Evolutionary conservation across 2,113 vertebrate genomes (phyloP).

Genomic region (Himantopus leucocephalus): DNA sequence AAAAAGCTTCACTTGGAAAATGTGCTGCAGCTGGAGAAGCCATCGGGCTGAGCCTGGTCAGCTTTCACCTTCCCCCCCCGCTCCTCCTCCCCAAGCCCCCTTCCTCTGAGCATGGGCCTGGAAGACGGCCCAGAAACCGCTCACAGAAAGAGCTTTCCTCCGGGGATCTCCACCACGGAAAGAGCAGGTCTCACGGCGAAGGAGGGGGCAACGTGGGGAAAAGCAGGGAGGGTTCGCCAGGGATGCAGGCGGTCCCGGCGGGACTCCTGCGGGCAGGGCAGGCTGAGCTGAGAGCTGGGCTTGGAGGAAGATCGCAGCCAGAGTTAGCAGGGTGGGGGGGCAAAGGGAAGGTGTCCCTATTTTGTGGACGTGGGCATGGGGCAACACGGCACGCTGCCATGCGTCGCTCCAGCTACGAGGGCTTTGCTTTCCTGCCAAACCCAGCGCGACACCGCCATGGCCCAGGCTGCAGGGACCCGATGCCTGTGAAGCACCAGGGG

Average conservation of each 20-base stretch:
- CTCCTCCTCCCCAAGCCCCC: neutral
- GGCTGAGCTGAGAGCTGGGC: neutral
- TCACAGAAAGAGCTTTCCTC: conserved; percentile 36
- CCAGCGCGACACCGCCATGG: too few relatives aligned
- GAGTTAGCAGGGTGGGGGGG: neutral
- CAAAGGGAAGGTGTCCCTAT: neutral
- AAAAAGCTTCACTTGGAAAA: conserved; percentile 58
- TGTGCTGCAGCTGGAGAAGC: conserved; percentile 74
- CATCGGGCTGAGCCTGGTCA: conserved; percentile 53
- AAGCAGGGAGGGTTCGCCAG: neutral
- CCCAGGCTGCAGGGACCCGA: neutral
- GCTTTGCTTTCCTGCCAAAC: neutral
- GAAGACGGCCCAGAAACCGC: conserved; percentile 61
- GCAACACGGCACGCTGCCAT: rapidly evolving
- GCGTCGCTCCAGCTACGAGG: neutral
- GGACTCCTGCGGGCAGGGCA: neutral
- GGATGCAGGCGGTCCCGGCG: rapidly evolving
- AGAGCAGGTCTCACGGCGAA: neutral
- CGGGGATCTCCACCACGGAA: neutral
- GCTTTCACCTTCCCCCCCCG: conserved; percentile 51
- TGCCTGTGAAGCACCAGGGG: neutral
- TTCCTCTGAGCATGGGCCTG: conserved; percentile 54
- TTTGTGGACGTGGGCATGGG: rapidly evolving
- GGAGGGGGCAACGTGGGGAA: neutral
- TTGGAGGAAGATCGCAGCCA: neutral